Base-by-base conservation (phyloP, 2,797 vertebrate genomes). In the Carcharodon carcharias region DNA sequence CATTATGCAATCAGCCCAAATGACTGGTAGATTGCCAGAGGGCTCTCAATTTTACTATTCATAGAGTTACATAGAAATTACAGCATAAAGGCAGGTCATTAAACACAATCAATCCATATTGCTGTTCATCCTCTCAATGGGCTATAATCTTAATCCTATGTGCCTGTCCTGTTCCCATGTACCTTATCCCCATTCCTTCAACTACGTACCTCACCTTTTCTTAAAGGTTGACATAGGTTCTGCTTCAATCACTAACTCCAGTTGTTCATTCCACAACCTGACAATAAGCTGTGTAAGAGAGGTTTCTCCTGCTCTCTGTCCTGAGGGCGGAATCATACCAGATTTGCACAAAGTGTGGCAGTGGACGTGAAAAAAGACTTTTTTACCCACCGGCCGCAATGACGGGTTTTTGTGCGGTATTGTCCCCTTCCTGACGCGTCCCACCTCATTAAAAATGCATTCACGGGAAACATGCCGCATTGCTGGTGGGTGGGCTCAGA, bases 1-100 rank as follows among this genome's bases (percentile, higher is more conserved):
- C 61, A 93, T 93, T 93, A 93, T 93, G 91, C 63, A 93, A 26
- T 93, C 91, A 93, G 61, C 63, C 2, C 9, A 65, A 93, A 93
- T 93, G 61, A 65, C 63, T 93, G 8, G 61, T 93, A 93, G 91
- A 45, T 67, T 45, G 91, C 89, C 58, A 92, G 58, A 65, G 89
- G 89, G 58, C 6, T 63, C 89, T n/a, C 58, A 92, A 35, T 26
- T 40, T 93, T 26, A 26, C 91, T 67, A 65, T 67, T 93, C 91
- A 93, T 45, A 67, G 61, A 67, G 21, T 93, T 93, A 63, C 58
- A 18, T 18, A 21, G 89, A 92, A 92, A 92, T 92, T 92, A 93
- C 16, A 85, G 23, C 6, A 45, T 9, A 40, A 93, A 26, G 9
- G 6, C 63, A 93, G 91, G 18, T 35, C 35, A 35, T 91, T 91